These are phyloP conservation scores for Xyliphius kryptos DNA, from an alignment of 2,113 vertebrate genomes.

Conservation along the genomic window DNA sequence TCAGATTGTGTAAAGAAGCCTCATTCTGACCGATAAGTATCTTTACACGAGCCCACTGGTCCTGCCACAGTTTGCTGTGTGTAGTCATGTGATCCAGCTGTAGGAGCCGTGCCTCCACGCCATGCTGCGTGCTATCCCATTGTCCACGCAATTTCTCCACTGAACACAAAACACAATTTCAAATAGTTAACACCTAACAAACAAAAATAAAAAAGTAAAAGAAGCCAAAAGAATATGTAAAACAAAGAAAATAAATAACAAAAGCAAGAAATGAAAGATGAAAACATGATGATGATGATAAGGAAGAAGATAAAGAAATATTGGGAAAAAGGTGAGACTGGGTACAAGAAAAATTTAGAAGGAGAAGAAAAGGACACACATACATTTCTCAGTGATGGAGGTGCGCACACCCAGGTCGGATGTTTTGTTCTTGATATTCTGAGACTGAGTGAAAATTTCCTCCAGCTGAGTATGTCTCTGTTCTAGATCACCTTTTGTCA, in stretches of 20 bases:
- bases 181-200: neutral
- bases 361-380: constrained; percentile 40
- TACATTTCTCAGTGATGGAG: constrained; percentile 90
- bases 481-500: constrained; percentile 86
- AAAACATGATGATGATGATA: too few species aligned
- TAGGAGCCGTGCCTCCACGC: constrained; percentile 77
- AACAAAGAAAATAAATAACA: neutral
- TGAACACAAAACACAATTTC: constrained; percentile 51
- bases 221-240: neutral
- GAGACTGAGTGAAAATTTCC: constrained; percentile 88
- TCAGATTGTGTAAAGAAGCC: constrained; percentile 67
- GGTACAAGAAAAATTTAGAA: too few species aligned
- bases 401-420: constrained; percentile 86
- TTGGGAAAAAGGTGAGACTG: too few species aligned
- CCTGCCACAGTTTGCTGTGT: constrained; percentile 85
- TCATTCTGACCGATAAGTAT: constrained; percentile 77
- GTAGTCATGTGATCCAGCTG: constrained; percentile 82
- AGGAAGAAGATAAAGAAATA: too few species aligned
- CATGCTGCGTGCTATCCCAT: constrained; percentile 88
- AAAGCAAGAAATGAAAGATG: too few species aligned
- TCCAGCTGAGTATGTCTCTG: constrained; percentile 88
- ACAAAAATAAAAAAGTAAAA: neutral
- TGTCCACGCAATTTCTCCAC: constrained; percentile 88
- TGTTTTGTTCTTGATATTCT: constrained; percentile 97
- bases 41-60: constrained; percentile 74